Base-by-base conservation (phyloP, 2,888 invertebrate genomes). In the Argyresthia goedartella region DNA sequence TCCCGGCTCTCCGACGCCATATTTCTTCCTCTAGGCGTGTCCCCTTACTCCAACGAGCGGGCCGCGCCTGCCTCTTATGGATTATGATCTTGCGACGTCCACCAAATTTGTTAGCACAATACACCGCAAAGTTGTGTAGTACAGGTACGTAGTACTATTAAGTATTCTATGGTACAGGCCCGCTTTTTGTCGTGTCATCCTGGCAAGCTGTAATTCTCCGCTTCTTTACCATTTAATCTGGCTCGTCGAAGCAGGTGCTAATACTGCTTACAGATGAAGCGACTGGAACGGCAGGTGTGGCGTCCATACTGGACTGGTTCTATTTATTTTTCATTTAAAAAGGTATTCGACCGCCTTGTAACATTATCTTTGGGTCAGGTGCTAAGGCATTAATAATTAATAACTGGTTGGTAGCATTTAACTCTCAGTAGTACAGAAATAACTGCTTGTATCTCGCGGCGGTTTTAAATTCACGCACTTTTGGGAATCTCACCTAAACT, bases 41-140 rank as follows among this genome's bases (percentile, higher is more conserved):
- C 66, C 62, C 59, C 61, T 64, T 60, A 59, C 60, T 15, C 51
- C 39, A 59, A 62, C 56, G 57, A 59, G 61, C 64, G 64, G 61
- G 61, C 60, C 56, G 57, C 60, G 58, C 61, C 59, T 62, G 56
- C 61, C 60, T 57, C 61, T 62, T 52, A 60, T 69, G 65, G 74
- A 74, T 75, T 74, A 73, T 71, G 69, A 70, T 71, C 73, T 73
- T 71, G 73, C 71, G 73, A 72, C 65, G 64, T 61, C 66, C 64
- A 63, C 60, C 61, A 65, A 68, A 69, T 66, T 68, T 63, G 61
- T 61, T 57, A 60, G 50, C 44, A 63, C 60, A 60, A 57, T 65
- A 60, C 56, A 52, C 60, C 60, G 62, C 60, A 59, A 67, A 65
- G 67, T 65, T 65, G 58, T 62, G 60, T 63, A 62, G n/a, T n/a